Base-by-base conservation (phyloP, 2,888 invertebrate species). In the Gryllus longicercus region DNA sequence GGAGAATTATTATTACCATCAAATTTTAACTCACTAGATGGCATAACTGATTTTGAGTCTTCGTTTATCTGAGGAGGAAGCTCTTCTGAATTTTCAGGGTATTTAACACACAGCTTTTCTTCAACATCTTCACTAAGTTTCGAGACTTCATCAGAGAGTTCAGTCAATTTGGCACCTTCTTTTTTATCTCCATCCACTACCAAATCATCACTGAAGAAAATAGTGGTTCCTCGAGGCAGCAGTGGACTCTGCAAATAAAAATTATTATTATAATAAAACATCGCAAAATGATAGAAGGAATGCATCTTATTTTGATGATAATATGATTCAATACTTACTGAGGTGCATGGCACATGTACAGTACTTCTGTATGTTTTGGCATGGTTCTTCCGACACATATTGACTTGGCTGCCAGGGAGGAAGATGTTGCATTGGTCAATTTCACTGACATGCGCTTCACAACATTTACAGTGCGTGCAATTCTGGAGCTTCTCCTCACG, bases 281-380 rank as follows among this genome's bases (percentile, higher is more conserved):
- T 38, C 8, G 38, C 38, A 38, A 38, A 38, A 38, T 38, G 5
- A 38, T 8, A 38, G 38, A 38, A 38, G 38, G 38, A 38, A 38
- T 38, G 38, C 38, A 38, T 38, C 5, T 23, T 23, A 16, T 76
- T 76, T 4, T 16, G 14, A 76, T 76, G 14, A 76, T 21, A 23
- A 25, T 76, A 14, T 76, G 18, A 76, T 38, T 63, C n/a, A 51
- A 76, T 77, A 82, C 82, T 63, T 79, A 82, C 82, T 25, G 82
- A 78, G 78, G 79, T 78, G 77, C 81, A 82, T 76, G 83, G 83
- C 49, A 83, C 76, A 80, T 83, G 83, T 49, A 83, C 82, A 23
- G 83, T 82, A 51, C 83, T 82, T 74, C 83, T 81, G 81, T 81
- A 83, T 11, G 82, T 82, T 50, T 79, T 82, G 75, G 79, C 76